Conservation (phyloP, 2,113 vertebrate genomes). For the Haemorhous mexicanus region DNA sequence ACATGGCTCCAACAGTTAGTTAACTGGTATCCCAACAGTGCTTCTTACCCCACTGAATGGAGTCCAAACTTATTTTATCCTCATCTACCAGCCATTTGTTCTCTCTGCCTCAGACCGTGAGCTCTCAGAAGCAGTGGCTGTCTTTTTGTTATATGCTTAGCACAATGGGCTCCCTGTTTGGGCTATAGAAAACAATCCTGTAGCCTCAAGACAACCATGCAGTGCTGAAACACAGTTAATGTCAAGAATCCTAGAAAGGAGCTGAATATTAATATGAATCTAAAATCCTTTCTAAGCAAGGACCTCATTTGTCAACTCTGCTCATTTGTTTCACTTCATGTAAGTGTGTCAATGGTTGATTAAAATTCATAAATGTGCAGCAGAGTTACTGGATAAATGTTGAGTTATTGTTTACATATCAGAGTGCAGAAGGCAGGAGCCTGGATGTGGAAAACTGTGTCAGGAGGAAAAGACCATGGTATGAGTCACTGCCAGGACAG, state of each 20-base stretch:
- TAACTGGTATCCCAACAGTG: not conserved
- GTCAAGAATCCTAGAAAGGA: slow-evolving; percentile 17
- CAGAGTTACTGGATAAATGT: not conserved
- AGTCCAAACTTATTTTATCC: not conserved
- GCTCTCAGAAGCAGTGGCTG: not conserved
- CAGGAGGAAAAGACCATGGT: not conserved
- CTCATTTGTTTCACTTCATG: slow-evolving; percentile 39
- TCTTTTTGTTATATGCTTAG: not conserved
- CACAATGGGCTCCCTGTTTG: not conserved
- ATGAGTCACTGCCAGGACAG: not conserved
- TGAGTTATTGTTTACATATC: slow-evolving; percentile 40
- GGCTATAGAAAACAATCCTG: not conserved
- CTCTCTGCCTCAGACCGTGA: not conserved
- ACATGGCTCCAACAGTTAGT: not conserved
- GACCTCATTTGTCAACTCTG: slow-evolving; percentile 19
- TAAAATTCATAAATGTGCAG: slow-evolving; percentile 55
- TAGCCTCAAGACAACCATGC: not conserved
- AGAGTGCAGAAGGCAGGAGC: not conserved
- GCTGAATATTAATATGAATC: slow-evolving; percentile 36
- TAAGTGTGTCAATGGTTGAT: slow-evolving; percentile 41
- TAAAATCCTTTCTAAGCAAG: slow-evolving; percentile 35
- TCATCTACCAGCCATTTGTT: not conserved
- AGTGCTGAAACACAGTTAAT: not conserved
- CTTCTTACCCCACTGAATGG: not conserved
- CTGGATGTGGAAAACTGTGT: slow-evolving; percentile 26